Conservation (phyloP, 2,113 vertebrate species). For the Potamarius usumacintae region DNA sequence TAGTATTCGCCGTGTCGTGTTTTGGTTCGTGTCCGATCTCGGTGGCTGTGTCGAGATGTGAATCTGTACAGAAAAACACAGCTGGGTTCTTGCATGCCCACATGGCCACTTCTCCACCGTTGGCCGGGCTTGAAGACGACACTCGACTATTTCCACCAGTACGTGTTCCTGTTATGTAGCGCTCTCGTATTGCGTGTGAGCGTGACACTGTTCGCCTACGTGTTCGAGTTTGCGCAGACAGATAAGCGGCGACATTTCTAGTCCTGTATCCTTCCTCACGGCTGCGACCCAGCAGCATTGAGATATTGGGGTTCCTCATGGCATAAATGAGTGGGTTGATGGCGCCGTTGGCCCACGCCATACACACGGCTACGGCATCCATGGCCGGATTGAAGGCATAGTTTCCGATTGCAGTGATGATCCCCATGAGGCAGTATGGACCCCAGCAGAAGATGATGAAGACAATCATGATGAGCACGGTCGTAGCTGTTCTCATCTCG, state of each 20-base stretch:
- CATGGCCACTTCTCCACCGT: slow-evolving; percentile 80
- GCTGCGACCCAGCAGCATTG: slow-evolving; percentile 81
- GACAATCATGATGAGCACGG: slow-evolving; percentile 90
- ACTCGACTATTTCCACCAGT: slow-evolving; percentile 59
- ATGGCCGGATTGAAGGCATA: slow-evolving; percentile 81
- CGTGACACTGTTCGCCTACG: slow-evolving; percentile 62
- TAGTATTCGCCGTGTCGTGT: slow-evolving; percentile 74
- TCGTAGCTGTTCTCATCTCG: slow-evolving; percentile 91
- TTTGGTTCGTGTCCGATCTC: slow-evolving; percentile 67
- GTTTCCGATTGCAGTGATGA: slow-evolving; percentile 76
- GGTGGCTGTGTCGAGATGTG: slow-evolving; percentile 66
- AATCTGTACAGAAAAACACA: slow-evolving; percentile 87
- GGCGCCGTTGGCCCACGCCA: slow-evolving; percentile 93
- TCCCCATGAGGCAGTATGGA: slow-evolving; percentile 87
- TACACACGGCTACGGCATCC: slow-evolving; percentile 84
- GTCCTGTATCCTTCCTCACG: slow-evolving; percentile 91
- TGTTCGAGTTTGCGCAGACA: slow-evolving; percentile 69
- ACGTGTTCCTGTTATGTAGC: slow-evolving; percentile 62
- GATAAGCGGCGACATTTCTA: slow-evolving; percentile 77
- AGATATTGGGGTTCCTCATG: slow-evolving; percentile 88
- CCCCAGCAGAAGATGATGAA: slow-evolving; percentile 92
- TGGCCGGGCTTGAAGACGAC: slow-evolving; percentile 74
- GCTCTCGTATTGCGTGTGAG: slow-evolving; percentile 73
- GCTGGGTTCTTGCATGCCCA: slow-evolving; percentile 93
- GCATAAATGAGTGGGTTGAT: slow-evolving; percentile 94